A percentile compares a stretch with the other conserved stretches of the same genome.
These are phyloP conservation scores for Latrodectus hesperus DNA, from an alignment of 2,888 invertebrate species.

Conservation along the genomic window DNA sequence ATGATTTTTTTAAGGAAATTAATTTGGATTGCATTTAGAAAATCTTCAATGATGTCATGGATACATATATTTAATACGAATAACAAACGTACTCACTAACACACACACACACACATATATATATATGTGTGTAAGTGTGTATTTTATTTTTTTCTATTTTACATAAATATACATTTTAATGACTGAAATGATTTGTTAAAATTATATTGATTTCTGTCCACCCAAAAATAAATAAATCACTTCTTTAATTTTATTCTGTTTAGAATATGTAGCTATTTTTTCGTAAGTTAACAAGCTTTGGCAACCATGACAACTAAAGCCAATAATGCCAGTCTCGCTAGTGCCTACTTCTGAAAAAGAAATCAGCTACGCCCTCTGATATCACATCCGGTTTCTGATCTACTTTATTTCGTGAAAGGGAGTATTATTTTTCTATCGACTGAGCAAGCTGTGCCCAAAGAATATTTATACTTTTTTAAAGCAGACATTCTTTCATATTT, in stretches of 20 bases:
- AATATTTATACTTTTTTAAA: too few species aligned
- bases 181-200: too few species aligned
- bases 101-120: too few species aligned
- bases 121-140: too few species aligned
- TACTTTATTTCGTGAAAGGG: slow-evolving; percentile 25
- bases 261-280: neutral
- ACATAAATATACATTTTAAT: too few species aligned
- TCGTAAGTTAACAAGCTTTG: slow-evolving; percentile 22
- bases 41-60: too few species aligned
- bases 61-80: too few species aligned
- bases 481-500: too few species aligned
- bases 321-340: slow-evolving; percentile 29
- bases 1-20: too few species aligned
- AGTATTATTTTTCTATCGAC: neutral
- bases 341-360: slow-evolving; percentile 26
- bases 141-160: too few species aligned
- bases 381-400: slow-evolving; percentile 40
- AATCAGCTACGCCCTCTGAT: slow-evolving; percentile 32
- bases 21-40: too few species aligned
- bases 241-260: slow-evolving; percentile 22
- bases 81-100: too few species aligned
- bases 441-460: neutral
- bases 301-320: slow-evolving; percentile 36
- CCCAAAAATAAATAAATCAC: slow-evolving; percentile 28
- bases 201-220: slow-evolving; percentile 7